Base-by-base conservation (phyloP, 2,113 vertebrate species). In the Prionailurus bengalensis region DNA sequence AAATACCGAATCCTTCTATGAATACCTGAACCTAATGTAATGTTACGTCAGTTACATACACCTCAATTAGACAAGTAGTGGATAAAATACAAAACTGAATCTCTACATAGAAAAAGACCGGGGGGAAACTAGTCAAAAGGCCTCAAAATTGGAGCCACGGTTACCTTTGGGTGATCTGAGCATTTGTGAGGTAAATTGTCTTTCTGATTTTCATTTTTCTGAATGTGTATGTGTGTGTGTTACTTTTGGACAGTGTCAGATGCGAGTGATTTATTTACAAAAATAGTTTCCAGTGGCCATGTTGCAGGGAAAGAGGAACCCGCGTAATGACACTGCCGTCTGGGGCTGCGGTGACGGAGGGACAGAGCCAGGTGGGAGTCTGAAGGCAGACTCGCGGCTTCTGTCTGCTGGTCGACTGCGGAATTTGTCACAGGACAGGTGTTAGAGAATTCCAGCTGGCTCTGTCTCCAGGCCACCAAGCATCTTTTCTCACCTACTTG, bases 361-460 rank as follows among this genome's bases (percentile, higher is more conserved):
- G 58, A 8, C 58, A 23, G 58, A 23, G 3, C 25, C 1, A 17
- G 19, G 25, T 33, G 42, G 21, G 36, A 33, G 27, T 45, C 39
- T 33, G 86, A 61, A 74, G 31, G 61, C 29, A 6, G 66, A 58
- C 71, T 23, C 1, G 1, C 3, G 19, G 73, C 87, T 45, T 65
- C 45, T 48, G 70, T 31, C 27, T 31, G 23, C 10, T 13, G 25
- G 13, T 29, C 9, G 8, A 7, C 73, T 11, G 51, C 0, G 2
- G 3, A 16, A 13, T 3, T 6, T 16, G n/a, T 51, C 33, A 11
- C 1, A 29, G 45, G 42, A 11, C 9, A 15, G 4, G 21, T 7
- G n/a, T 51, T 17, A 2, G 48, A 17, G 58, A 19, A 31, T 1
- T 7, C n/a, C 16, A 10, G 27, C 29, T 16, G 39, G 31, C 31